phyloP scores from a whole-genome alignment of 64 coral and sea anemone genomes.

The Montipora sp. region DNA sequence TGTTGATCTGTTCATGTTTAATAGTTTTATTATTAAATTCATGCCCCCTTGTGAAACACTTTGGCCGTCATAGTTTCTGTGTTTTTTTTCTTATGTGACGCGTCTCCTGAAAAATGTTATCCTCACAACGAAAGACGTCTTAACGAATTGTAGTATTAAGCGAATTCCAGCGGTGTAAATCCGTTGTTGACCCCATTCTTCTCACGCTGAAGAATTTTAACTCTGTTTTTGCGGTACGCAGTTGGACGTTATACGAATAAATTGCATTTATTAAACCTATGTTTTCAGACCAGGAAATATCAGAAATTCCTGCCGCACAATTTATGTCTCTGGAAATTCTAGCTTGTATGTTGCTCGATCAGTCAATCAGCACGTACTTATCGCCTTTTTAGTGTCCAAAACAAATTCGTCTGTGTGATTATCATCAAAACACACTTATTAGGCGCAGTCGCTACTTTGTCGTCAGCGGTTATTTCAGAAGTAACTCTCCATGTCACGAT shows the following conservation, averaged over 20 bases:
- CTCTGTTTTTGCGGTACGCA: neutral
- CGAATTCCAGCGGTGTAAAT: neutral
- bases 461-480: no score
- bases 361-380: neutral
- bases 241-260: neutral
- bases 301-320: neutral
- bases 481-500: no score
- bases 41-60: neutral
- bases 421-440: no score
- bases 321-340: neutral
- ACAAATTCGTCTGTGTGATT: neutral
- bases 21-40: neutral
- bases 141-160: neutral
- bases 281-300: conserved; percentile 31
- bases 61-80: neutral
- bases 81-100: neutral
- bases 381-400: neutral
- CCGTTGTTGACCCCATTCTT: neutral
- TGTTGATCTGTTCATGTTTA: neutral
- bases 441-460: no score
- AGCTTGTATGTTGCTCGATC: neutral
- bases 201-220: neutral
- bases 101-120: neutral
- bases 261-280: neutral
- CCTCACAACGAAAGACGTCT: neutral